A percentile compares a stretch with the other conserved stretches of the same genome.
These are phyloP conservation scores for Hemitrygon akajei DNA, from an alignment of 2,797 vertebrate genomes.

Conservation along the genomic window DNA sequence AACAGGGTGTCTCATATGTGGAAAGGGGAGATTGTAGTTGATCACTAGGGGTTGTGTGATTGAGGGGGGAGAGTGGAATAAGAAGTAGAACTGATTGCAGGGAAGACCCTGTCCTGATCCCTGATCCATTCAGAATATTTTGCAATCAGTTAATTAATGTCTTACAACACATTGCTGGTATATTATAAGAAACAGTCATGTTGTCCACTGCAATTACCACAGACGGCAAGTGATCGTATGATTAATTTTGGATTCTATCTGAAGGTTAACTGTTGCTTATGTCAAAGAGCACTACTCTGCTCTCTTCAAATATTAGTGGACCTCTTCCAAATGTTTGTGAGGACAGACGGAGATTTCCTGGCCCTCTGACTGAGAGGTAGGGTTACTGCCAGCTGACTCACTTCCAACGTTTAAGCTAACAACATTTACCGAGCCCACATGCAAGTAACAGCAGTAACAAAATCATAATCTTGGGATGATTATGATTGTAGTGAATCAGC, in stretches of 20 bases:
- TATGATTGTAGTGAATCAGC: not conserved
- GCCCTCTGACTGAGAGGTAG: not conserved
- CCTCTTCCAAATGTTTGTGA: not conserved
- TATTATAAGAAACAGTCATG: not conserved
- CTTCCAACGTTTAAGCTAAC: not conserved
- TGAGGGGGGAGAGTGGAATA: too few species aligned
- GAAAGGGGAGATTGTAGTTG: too few species aligned
- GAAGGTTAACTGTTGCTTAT: not conserved
- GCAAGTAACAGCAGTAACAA: not conserved
- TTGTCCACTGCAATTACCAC: not conserved
- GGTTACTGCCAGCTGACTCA: not conserved
- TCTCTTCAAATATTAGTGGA: not conserved
- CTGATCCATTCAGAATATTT: too few species aligned
- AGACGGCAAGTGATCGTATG: not conserved
- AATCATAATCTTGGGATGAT: not conserved
- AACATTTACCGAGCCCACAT: not conserved
- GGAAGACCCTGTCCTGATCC: too few species aligned
- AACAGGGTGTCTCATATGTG: too few species aligned
- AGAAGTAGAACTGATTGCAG: too few species aligned
- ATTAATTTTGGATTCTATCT: not conserved
- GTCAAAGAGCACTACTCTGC: not conserved
- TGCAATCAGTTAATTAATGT: too few species aligned
- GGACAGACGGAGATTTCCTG: not conserved
- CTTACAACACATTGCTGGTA: too few species aligned
- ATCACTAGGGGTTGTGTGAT: too few species aligned